These are phyloP conservation scores for Drosophila neotestacea DNA, from an alignment of 2,888 invertebrate species.

Conservation along the genomic window DNA sequence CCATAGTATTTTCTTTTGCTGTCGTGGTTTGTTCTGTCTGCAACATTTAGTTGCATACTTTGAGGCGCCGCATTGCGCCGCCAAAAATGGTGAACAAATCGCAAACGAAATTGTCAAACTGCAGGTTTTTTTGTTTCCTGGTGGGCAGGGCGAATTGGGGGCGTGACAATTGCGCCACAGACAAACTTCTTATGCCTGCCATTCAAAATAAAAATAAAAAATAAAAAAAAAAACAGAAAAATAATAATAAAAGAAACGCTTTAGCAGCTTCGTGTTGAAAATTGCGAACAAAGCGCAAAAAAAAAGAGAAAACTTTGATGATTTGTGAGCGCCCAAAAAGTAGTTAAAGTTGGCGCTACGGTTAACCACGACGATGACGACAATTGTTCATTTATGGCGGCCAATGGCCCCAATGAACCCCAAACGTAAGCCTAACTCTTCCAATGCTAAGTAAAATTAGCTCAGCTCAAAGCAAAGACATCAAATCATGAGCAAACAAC, in stretches of 20 bases:
- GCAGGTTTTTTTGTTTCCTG: conserved; percentile 6
- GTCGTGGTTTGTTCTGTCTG: conserved; percentile 27
- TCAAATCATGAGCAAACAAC: background rate
- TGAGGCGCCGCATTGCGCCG: conserved; percentile 53
- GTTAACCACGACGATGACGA: conserved; percentile 41
- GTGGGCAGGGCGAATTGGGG: conserved; percentile 6
- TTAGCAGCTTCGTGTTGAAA: conserved; percentile 70
- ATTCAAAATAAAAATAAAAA: conserved; percentile 1
- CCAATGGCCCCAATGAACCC: conserved; percentile 49
- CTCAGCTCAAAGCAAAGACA: background rate
- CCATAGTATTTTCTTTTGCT: background rate
- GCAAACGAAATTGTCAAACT: conserved; percentile 53
- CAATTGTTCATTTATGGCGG: conserved; percentile 63
- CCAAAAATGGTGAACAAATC: conserved; percentile 30
- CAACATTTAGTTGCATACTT: conserved; percentile 54
- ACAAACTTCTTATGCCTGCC: conserved; percentile 43
- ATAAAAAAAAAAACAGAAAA: conserved; percentile 15
- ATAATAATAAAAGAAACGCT: conserved; percentile 59
- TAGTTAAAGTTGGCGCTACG: conserved; percentile 65
- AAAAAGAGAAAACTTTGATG: conserved; percentile 55
- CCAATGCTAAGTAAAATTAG: background rate
- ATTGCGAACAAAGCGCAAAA: conserved; percentile 56
- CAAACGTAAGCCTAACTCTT: background rate
- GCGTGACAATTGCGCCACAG: conserved; percentile 49
- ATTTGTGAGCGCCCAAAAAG: conserved; percentile 69